Conservation (phyloP, 2,888 invertebrate genomes). For the Platycheirus rosarum region DNA sequence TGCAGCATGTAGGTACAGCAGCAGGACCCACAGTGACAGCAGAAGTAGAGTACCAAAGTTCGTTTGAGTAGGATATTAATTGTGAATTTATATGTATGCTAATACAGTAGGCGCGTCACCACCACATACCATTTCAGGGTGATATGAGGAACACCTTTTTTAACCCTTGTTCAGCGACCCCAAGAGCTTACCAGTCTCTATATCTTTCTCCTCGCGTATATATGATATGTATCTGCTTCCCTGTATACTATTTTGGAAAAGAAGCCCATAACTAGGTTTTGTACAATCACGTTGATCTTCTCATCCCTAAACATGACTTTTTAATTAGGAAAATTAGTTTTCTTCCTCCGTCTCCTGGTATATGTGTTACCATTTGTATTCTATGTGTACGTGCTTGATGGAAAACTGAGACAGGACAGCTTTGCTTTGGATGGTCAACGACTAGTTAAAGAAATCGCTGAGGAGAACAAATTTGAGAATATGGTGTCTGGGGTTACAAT, state of each 20-base stretch:
- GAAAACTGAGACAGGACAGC: conserved; percentile 38
- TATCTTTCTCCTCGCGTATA: not conserved
- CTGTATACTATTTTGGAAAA: not conserved
- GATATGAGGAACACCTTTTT: conserved; percentile 64
- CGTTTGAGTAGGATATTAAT: conserved; percentile 75
- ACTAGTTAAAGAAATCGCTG: conserved; percentile 41
- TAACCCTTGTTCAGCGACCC: conserved; percentile 61
- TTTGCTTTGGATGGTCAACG: conserved; percentile 31
- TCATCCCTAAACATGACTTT: conserved; percentile 78
- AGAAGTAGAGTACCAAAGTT: conserved; percentile 65
- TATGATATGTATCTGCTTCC: not conserved
- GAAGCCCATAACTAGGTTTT: conserved; percentile 30
- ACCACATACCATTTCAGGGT: conserved; percentile 42
- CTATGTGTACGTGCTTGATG: conserved; percentile 16
- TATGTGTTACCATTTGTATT: conserved; percentile 50
- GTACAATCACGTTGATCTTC: conserved; percentile 67
- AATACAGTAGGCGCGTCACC: conserved; percentile 73
- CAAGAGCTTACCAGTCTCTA: conserved; percentile 57
- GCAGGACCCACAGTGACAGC: conserved; percentile 4
- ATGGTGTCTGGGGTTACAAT: conserved; percentile 38
- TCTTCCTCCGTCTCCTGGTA: conserved; percentile 70
- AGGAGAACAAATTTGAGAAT: conserved; percentile 58
- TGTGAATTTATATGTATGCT: conserved; percentile 74
- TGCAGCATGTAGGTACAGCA: conserved; percentile 10
- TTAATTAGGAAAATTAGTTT: conserved; percentile 82